These are phyloP conservation scores for Drosophila bunnanda DNA, from an alignment of 2,888 invertebrate species.

Conservation along the genomic window DNA sequence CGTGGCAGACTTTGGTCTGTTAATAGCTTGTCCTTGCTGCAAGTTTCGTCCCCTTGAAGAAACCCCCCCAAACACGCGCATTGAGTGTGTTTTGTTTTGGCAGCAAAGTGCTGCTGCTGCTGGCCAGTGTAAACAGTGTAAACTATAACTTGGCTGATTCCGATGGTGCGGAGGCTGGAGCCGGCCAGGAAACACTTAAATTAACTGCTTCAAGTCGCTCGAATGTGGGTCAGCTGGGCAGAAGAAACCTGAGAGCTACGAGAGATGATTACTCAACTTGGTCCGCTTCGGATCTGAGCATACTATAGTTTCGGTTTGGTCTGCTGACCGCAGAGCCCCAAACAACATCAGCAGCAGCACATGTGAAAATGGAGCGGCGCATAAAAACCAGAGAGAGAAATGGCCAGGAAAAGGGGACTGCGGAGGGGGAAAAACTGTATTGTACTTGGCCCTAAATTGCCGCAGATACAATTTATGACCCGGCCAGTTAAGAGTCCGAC, in stretches of 20 bases:
- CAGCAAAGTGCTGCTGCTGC: constrained; percentile 66
- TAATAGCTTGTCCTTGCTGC: constrained; percentile 68
- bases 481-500: constrained; percentile 62
- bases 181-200: constrained; percentile 77
- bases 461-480: constrained; percentile 75
- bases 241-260: constrained; percentile 71
- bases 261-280: constrained; percentile 76
- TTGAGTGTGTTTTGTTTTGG: constrained; percentile 74
- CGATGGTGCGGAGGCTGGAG: constrained; percentile 18
- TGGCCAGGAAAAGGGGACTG: constrained; percentile 3
- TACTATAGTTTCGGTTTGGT: constrained; percentile 17
- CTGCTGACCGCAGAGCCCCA: constrained; percentile 62
- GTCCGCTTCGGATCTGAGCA: constrained; percentile 29
- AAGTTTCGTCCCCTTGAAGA: constrained; percentile 41
- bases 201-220: constrained; percentile 66
- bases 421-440: constrained; percentile 1
- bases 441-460: constrained; percentile 71
- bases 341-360: constrained; percentile 42
- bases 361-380: constrained; percentile 62
- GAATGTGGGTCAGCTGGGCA: constrained; percentile 74
- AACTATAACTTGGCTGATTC: constrained; percentile 71
- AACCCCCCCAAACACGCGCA: background rate
- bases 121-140: constrained; percentile 73
- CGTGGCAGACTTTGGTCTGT: constrained; percentile 51
- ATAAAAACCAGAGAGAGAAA: constrained; percentile 58